A percentile compares a stretch with the other conserved stretches of the same genome.
phyloP scores from a whole-genome alignment of 2,888 invertebrate species.

The Dynastes hyllus region DNA sequence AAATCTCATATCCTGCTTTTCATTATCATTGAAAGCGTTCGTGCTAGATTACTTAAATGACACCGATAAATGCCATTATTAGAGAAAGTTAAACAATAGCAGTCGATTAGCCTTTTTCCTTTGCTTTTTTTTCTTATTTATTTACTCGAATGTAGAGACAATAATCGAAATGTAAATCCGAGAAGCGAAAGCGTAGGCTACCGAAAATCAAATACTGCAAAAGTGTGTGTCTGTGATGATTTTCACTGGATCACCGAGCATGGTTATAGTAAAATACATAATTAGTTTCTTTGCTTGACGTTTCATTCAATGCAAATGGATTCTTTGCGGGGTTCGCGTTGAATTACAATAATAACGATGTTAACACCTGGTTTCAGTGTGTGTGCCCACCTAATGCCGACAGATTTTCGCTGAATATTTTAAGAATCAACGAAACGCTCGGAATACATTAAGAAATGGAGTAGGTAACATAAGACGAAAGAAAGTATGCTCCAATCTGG shows the following conservation, averaged over 20 bases:
- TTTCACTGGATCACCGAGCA: slow-evolving; percentile 16
- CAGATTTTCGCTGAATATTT: slow-evolving; percentile 42
- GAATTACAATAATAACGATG: slow-evolving; percentile 38
- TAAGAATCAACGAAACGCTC: slow-evolving; percentile 26
- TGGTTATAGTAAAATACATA: slow-evolving; percentile 22
- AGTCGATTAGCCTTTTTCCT: slow-evolving; percentile 25
- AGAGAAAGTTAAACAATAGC: slow-evolving; percentile 42
- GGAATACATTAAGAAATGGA: not conserved
- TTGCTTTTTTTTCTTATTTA: slow-evolving; percentile 22
- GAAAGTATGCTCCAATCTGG: not conserved
- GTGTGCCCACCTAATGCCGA: slow-evolving; percentile 21
- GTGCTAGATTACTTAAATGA: not conserved
- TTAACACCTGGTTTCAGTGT: slow-evolving; percentile 36
- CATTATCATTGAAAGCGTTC: slow-evolving; percentile 1
- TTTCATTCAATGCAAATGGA: slow-evolving; percentile 45
- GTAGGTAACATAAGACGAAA: slow-evolving; percentile 15
- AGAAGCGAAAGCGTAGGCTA: slow-evolving; percentile 36
- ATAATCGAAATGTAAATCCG: slow-evolving; percentile 25
- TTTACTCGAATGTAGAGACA: slow-evolving; percentile 17
- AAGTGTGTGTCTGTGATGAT: slow-evolving; percentile 20
- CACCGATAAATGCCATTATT: slow-evolving; percentile 16
- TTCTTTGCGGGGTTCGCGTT: slow-evolving; percentile 32
- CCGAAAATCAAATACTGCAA: slow-evolving; percentile 41
- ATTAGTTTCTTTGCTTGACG: slow-evolving; percentile 39
- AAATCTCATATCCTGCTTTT: slow-evolving; percentile 1